Evolutionary conservation across 2,113 vertebrate species (phyloP).

Genomic region (Lates calcarifer): DNA sequence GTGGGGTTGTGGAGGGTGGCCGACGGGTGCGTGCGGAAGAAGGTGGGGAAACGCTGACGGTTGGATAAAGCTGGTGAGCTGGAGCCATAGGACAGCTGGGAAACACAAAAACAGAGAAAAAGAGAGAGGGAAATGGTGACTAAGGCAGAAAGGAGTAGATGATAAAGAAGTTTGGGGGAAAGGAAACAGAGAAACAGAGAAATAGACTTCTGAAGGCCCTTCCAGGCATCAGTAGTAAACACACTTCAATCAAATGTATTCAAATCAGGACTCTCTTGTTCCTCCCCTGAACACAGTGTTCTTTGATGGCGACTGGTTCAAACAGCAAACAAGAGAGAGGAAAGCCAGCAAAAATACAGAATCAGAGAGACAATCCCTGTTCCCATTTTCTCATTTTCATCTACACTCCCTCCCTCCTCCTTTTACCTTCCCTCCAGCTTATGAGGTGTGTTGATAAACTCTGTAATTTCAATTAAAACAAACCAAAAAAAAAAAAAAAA

Average conservation of each 20-base stretch:
- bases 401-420: conserved; percentile 23
- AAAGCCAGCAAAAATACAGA: conserved; percentile 34
- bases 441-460: conserved; percentile 47
- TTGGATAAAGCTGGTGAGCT: conserved; percentile 95
- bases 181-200: not conserved
- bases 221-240: conserved; percentile 51
- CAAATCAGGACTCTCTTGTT: conserved; percentile 53
- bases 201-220: conserved; percentile 44
- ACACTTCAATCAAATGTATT: conserved; percentile 57
- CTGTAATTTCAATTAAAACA: conserved; percentile 24
- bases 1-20: conserved; percentile 97
- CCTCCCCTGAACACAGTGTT: conserved; percentile 27
- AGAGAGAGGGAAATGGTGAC: not conserved
- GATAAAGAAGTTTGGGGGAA: not conserved
- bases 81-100: conserved; percentile 94
- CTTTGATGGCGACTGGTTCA: conserved; percentile 61
- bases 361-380: conserved; percentile 44
- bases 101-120: not conserved
- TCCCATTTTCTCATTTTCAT: conserved; percentile 44
- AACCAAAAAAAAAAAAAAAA: not conserved
- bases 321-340: conserved; percentile 38
- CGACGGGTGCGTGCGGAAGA: conserved; percentile 95
- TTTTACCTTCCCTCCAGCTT: conserved; percentile 20
- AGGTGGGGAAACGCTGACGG: conserved; percentile 94
- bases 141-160: not conserved